Evolutionary conservation across 2,888 invertebrate species (phyloP).

Genomic region (Habroteleia sp.): DNA sequence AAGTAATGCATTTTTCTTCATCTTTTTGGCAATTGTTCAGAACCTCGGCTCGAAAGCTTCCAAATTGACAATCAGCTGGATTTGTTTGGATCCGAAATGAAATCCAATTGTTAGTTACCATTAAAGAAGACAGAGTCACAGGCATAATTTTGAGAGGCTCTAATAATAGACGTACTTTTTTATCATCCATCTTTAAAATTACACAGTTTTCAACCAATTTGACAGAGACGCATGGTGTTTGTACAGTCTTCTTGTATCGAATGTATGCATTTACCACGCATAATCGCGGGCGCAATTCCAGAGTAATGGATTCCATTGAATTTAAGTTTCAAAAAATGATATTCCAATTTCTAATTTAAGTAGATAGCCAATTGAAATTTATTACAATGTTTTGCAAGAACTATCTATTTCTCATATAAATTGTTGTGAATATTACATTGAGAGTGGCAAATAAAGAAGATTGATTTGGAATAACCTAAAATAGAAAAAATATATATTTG

Average conservation of each 20-base stretch:
- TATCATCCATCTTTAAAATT: slow-evolving; percentile 66
- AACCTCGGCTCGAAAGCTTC: slow-evolving; percentile 74
- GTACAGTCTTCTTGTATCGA: slow-evolving; percentile 64
- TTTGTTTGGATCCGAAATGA: slow-evolving; percentile 76
- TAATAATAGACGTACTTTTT: slow-evolving; percentile 67
- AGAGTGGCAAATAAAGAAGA: too few relatives aligned
- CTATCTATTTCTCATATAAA: too few relatives aligned
- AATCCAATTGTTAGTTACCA: slow-evolving; percentile 73
- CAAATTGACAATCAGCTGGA: slow-evolving; percentile 71
- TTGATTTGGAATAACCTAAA: too few relatives aligned
- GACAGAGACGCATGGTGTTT: slow-evolving; percentile 67
- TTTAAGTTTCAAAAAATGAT: too few relatives aligned
- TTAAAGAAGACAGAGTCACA: slow-evolving; percentile 73
- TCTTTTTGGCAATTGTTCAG: slow-evolving; percentile 49
- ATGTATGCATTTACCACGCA: slow-evolving; percentile 76
- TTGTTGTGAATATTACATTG: too few relatives aligned
- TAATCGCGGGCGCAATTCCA: slow-evolving; percentile 75
- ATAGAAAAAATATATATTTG: too few relatives aligned
- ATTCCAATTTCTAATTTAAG: too few relatives aligned
- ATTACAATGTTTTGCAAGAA: too few relatives aligned
- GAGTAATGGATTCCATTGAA: slow-evolving; percentile 67
- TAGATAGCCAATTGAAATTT: too few relatives aligned
- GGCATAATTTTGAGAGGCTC: slow-evolving; percentile 73
- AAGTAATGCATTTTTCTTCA: slow-evolving; percentile 3
- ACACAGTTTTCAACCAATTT: slow-evolving; percentile 72